Conservation (phyloP, 92 coral and sea anemone species). For the Blastomussa wellsi region DNA sequence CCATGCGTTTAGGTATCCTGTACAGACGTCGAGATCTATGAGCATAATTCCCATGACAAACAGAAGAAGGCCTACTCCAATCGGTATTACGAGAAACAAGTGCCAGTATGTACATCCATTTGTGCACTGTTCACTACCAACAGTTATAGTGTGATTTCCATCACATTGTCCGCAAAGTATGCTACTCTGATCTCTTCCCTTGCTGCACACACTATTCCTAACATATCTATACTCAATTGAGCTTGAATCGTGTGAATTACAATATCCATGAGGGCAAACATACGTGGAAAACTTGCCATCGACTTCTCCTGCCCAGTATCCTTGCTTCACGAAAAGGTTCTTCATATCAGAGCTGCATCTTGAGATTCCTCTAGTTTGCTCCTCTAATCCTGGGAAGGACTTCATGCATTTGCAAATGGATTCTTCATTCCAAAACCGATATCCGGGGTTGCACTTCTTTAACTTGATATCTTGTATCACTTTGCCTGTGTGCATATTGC, state of each 20-base stretch:
- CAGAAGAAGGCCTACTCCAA: slow-evolving; percentile 50
- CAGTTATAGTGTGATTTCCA: slow-evolving; percentile 47
- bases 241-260: slow-evolving; percentile 20
- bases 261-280: slow-evolving; percentile 76
- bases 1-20: slow-evolving; percentile 95
- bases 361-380: slow-evolving; percentile 56
- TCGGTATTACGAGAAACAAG: slow-evolving; percentile 61
- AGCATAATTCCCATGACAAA: slow-evolving; percentile 70
- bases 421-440: neutral
- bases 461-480: slow-evolving; percentile 52
- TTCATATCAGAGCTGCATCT: slow-evolving; percentile 60
- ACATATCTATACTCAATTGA: slow-evolving; percentile 29
- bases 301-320: slow-evolving; percentile 92
- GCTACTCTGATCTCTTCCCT: slow-evolving; percentile 54
- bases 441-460: slow-evolving; percentile 73
- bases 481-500: slow-evolving; percentile 46
- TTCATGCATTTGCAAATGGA: slow-evolving; percentile 66
- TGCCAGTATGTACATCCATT: slow-evolving; percentile 53
- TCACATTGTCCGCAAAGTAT: slow-evolving; percentile 86
- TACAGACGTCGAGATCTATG: slow-evolving; percentile 80
- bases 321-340: slow-evolving; percentile 59
- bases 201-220: slow-evolving; percentile 38
- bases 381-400: neutral
- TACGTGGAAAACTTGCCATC: slow-evolving; percentile 54
- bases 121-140: slow-evolving; percentile 77